Conservation (phyloP, 2,888 invertebrate genomes). For the Poecilobothrus nobilitatus region DNA sequence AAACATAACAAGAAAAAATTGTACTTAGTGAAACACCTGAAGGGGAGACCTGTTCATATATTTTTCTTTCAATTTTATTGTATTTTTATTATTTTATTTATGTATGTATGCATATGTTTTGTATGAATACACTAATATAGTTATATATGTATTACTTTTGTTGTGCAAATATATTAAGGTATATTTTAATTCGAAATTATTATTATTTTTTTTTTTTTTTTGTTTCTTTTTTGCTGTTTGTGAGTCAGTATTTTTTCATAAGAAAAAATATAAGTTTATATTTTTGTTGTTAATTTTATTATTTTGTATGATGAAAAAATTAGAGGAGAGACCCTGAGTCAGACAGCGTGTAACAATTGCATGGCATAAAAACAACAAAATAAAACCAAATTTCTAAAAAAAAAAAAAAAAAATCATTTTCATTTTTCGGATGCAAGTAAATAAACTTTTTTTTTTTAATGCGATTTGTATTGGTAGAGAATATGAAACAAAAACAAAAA, state of each 20-base stretch:
- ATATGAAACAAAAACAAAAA: no score
- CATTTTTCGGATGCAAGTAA: no score
- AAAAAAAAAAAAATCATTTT: no score
- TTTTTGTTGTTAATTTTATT: neutral
- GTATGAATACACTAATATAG: neutral
- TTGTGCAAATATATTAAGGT: neutral
- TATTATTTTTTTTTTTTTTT: no score
- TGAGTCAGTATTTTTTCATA: neutral
- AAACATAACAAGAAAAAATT: neutral
- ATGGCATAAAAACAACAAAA: no score
- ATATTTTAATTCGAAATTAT: no score
- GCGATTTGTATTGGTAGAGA: no score
- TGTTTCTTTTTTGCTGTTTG: no score
- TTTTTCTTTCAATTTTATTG: neutral
- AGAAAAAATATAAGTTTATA: no score
- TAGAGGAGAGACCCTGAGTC: slow-evolving; percentile 6
- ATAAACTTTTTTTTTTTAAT: no score
- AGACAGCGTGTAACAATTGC: neutral
- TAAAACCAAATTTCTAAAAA: no score
- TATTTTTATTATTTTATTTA: neutral
- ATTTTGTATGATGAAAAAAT: neutral
- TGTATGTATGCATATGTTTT: neutral
- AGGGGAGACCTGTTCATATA: neutral
- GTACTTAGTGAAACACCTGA: neutral
- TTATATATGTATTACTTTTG: neutral